Evolutionary conservation across 2,797 vertebrate species (phyloP), one percentile per base, ranked within the genome.

Genomic region (Novumbra hubbsi): DNA sequence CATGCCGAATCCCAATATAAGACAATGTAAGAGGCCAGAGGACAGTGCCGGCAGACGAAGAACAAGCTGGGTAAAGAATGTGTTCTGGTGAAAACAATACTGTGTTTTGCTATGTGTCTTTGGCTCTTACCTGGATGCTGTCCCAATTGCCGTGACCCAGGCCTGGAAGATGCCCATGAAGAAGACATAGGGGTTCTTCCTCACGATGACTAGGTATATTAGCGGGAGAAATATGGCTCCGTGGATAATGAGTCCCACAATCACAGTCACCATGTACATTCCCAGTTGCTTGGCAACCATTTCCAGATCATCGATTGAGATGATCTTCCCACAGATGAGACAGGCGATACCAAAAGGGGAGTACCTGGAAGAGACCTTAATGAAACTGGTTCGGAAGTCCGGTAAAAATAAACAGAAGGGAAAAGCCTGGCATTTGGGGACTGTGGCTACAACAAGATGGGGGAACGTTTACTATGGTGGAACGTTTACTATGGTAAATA

Each of bases 261-360:
- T 95, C 84, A 99, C 98, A 0, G 98, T 99, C 68, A 99, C 76
- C 98, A 99, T 99, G 88, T 99, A 99, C 98, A 99, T 96, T 60
- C 98, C 98, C 85, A 99, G 93, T 79, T 99, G 98, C 84, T 91
- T 93, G 38, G 98, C 98, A 55, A 99, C 96, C 85, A 96, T 88
- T 89, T 99, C 98, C 84, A 99, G 88, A 83, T 99, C 97, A 78
- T 96, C 95, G 77, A 99, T 99, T 67, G 96, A 98, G 85, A 98
- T 97, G 88, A 99, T 99, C 93, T 99, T 99, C 57, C 98, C 98
- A 80, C 97, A 99, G 80, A 99, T 99, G 70, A 99, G 94, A 81
- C 96, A 99, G 73, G 95, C 97, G 28, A 99, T 99, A 88, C 98
- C 98, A 68, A 99, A 0, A 0, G 98, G 98, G 4, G 98, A 99